phyloP scores from a whole-genome alignment of 2,113 vertebrate species.

The Isichthys henryi region DNA sequence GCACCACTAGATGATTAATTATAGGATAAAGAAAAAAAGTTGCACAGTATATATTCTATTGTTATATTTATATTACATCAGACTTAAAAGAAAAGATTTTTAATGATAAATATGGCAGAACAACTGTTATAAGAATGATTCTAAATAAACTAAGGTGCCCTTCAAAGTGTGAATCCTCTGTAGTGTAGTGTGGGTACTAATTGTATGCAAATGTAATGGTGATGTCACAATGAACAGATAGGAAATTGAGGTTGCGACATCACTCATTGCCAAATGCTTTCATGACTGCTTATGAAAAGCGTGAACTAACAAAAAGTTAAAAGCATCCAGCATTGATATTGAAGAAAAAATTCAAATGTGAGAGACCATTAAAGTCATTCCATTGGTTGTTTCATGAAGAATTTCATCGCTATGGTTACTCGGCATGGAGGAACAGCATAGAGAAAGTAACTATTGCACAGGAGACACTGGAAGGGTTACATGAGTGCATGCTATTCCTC shows the following conservation, averaged over 20 bases:
- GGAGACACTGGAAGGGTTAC: not conserved
- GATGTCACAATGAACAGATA: not conserved
- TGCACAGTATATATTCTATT: not conserved
- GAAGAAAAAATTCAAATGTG: not conserved
- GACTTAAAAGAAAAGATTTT: slow-evolving; percentile 13
- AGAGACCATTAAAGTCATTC: not conserved
- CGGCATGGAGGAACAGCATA: not conserved
- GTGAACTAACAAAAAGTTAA: not conserved
- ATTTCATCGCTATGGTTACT: not conserved
- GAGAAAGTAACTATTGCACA: not conserved
- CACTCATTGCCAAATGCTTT: not conserved
- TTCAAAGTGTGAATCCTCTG: not conserved
- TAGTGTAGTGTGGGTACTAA: not conserved
- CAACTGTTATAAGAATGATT: not conserved
- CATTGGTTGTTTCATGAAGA: not conserved
- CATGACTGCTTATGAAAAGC: not conserved
- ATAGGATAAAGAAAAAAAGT: not conserved
- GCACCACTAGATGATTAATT: not conserved
- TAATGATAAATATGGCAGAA: slow-evolving; percentile 1
- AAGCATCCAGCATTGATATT: not conserved
- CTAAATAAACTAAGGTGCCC: not conserved
- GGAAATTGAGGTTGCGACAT: not conserved
- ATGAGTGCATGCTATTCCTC: not conserved
- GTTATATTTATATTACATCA: not conserved
- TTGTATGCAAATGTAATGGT: not conserved